Evolutionary conservation across 1,140 invertebrate species (phyloP).

Genomic region (Calosoma granatense): DNA sequence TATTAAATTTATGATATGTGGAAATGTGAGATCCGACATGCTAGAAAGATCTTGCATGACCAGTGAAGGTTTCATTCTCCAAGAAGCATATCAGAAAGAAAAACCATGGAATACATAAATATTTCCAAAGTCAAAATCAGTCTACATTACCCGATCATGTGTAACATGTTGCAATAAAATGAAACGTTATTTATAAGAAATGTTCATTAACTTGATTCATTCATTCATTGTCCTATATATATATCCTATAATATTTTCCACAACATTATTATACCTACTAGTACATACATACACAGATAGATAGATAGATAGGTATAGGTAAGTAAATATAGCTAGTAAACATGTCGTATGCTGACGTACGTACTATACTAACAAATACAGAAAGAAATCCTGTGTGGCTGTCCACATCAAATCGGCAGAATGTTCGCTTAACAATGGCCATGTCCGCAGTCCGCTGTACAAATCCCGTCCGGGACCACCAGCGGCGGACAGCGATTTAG

Average conservation of each 20-base stretch:
- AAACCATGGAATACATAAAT: background rate
- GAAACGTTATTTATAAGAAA: conserved; percentile 5
- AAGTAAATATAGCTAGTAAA: no score
- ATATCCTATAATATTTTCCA: background rate
- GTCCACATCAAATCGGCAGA: background rate
- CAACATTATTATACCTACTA: no score
- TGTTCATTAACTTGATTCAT: background rate
- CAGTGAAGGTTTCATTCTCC: background rate
- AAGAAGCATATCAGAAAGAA: background rate
- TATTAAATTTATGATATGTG: background rate
- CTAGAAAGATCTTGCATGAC: background rate
- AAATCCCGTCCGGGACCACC: conserved; percentile 24
- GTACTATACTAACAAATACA: background rate
- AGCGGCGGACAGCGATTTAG: conserved; percentile 20
- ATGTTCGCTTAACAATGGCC: conserved; percentile 21
- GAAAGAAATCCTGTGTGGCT: background rate
- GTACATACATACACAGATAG: no score
- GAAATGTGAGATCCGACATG: background rate
- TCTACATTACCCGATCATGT: conserved; percentile 4
- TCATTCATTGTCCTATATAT: no score
- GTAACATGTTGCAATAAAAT: conserved; percentile 8
- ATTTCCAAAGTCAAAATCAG: conserved; percentile 3
- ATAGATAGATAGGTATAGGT: no score
- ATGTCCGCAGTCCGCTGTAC: conserved; percentile 18
- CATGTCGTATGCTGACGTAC: no score